phyloP scores from a whole-genome alignment of 2,888 invertebrate species.

The Eupithecia subumbrata region DNA sequence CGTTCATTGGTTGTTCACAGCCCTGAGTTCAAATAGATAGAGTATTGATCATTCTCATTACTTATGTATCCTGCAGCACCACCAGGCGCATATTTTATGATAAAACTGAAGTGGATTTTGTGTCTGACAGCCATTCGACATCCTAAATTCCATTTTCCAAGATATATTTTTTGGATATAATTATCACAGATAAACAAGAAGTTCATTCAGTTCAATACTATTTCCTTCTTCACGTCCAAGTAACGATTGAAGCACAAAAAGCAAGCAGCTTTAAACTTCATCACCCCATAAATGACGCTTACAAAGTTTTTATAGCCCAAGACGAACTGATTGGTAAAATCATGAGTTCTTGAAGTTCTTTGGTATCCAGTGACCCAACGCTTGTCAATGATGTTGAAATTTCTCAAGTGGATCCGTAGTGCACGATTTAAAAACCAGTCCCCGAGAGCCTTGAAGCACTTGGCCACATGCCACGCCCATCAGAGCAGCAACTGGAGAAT shows the following conservation, averaged over 20 bases:
- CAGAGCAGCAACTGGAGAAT: slow-evolving; percentile 58
- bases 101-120: slow-evolving; percentile 1
- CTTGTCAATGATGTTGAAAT: slow-evolving; percentile 69
- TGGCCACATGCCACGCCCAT: slow-evolving; percentile 78
- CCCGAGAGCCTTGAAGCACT: slow-evolving; percentile 71
- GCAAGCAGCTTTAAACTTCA: slow-evolving; percentile 31
- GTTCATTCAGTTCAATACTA: not conserved
- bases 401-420: slow-evolving; percentile 68
- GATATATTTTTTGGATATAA: not conserved
- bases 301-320: slow-evolving; percentile 44
- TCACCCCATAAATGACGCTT: slow-evolving; percentile 44
- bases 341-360: slow-evolving; percentile 49
- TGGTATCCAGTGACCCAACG: slow-evolving; percentile 55
- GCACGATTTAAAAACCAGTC: slow-evolving; percentile 75
- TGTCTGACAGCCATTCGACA: not conserved
- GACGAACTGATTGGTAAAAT: slow-evolving; percentile 50
- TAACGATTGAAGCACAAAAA: slow-evolving; percentile 30
- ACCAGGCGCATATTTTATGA: not conserved
- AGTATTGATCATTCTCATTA: not conserved
- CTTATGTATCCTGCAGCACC: not conserved
- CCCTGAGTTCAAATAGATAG: slow-evolving; percentile 8
- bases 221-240: not conserved
- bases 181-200: not conserved
- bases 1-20: slow-evolving; percentile 19
- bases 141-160: not conserved